phyloP scores from a whole-genome alignment of 2,797 vertebrate genomes.

The Neopelma chrysocephalum region DNA sequence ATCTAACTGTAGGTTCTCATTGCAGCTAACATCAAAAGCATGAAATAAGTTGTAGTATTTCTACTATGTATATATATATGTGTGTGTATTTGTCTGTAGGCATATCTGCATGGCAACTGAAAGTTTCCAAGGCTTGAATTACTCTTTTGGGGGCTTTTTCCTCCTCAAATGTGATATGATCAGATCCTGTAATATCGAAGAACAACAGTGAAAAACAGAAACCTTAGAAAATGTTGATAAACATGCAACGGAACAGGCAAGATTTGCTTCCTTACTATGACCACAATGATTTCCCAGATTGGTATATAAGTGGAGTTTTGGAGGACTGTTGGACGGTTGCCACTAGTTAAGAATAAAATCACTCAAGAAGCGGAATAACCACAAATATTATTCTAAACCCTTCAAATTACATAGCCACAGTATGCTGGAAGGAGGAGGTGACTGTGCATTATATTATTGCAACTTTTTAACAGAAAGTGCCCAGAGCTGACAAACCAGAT shows the following conservation, averaged over 20 bases:
- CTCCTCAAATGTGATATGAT: neutral
- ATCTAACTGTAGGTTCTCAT: neutral
- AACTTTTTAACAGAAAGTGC: neutral
- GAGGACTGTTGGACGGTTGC: neutral
- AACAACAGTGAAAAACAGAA: neutral
- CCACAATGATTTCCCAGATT: neutral
- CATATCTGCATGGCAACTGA: neutral
- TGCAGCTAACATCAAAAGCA: neutral
- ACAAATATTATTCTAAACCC: neutral
- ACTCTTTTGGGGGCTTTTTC: neutral
- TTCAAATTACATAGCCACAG: neutral
- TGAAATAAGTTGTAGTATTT: neutral
- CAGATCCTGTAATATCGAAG: neutral
- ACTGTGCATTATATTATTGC: neutral
- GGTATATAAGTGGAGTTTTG: neutral
- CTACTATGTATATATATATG: neutral
- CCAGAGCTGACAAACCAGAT: conserved; percentile 41
- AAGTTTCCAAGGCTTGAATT: neutral
- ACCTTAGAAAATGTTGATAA: neutral
- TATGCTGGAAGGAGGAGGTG: neutral
- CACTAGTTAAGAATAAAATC: neutral
- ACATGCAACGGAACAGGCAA: neutral
- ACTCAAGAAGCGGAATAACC: neutral
- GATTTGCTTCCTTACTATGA: neutral
- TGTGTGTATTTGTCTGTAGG: neutral